Evolutionary conservation across 2,888 invertebrate species (phyloP), one percentile per base, ranked within the genome.

Genomic region (Odontocolon sp.): DNA sequence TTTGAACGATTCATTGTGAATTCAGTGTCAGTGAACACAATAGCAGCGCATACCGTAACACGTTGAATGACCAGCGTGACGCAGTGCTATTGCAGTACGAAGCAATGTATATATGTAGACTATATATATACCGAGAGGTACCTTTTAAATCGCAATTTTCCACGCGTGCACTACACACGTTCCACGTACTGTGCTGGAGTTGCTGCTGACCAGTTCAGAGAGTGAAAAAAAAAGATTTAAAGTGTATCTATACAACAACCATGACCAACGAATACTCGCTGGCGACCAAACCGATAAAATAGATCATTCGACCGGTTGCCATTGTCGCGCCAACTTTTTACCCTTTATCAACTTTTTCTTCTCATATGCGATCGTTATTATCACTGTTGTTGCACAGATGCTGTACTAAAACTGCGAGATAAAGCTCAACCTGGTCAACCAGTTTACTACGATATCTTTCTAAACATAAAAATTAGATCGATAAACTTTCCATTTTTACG

Each of bases 121-220:
- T 40, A 33, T 18, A 38, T 23, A 66, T 57, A 63, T 42, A 40
- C 40, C 50, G 56, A 16, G 56, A 56, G 77, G 68, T 79, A 73
- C 77, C 78, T 80, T 85, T 84, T 83, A 82, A 85, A 85, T 85
- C 78, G 81, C 82, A 83, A 85, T 84, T 85, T 82, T 85, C 80
- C 82, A 82, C 79, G 84, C 81, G 72, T 82, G 78, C 47, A 40
- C 33, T 64, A 82, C 81, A 64, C 42, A 31, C 61, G 63, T 61
- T 61, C 42, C 68, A 63, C 77, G 26, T 36, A 66, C 54, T 52
- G 52, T 61, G n/a, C n/a, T 61, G 38, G 59, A 47, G 23, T 23
- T 26, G 28, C 50, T 59, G 61, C 54, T 54, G 70, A 56, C 56
- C 71, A 54, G 70, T 64, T 14, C 54, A 56, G 40, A 66, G 66